Evolutionary conservation across 2,888 invertebrate genomes (phyloP).

Genomic region (Liodrosophila aerea): DNA sequence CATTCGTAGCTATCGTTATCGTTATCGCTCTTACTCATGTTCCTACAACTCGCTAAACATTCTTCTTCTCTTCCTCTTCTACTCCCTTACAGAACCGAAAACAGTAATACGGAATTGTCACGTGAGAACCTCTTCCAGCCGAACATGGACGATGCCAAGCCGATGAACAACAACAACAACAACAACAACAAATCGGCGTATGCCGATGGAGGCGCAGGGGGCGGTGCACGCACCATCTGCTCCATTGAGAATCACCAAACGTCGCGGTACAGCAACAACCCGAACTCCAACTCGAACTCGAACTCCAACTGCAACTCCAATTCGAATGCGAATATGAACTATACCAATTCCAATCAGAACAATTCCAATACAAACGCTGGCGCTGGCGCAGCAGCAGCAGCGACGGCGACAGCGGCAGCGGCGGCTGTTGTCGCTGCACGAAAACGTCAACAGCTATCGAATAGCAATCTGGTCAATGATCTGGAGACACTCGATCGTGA

Average conservation of each 20-base stretch:
- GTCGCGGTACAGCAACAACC: constrained; percentile 35
- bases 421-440: constrained; percentile 39
- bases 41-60: too few relatives aligned
- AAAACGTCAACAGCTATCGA: constrained; percentile 75
- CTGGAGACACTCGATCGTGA: constrained; percentile 83
- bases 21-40: too few relatives aligned
- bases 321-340: background rate
- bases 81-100: constrained; percentile 69
- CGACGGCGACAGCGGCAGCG: constrained; percentile 13
- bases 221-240: constrained; percentile 51
- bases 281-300: constrained; percentile 20
- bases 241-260: constrained; percentile 67
- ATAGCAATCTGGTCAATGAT: constrained; percentile 82
- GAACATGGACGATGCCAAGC: constrained; percentile 74
- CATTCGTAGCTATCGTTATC: too few relatives aligned
- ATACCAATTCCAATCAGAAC: background rate
- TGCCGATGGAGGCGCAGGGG: constrained; percentile 12
- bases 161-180: constrained; percentile 43
- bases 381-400: constrained; percentile 13
- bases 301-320: constrained; percentile 17
- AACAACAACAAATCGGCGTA: constrained; percentile 29
- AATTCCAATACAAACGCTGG: too few relatives aligned
- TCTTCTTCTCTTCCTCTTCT: constrained; percentile 20
- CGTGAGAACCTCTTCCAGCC: constrained; percentile 82
- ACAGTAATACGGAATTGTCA: constrained; percentile 70